Conservation (phyloP, 2,113 vertebrate genomes). For the Tragelaphus strepsiceros region DNA sequence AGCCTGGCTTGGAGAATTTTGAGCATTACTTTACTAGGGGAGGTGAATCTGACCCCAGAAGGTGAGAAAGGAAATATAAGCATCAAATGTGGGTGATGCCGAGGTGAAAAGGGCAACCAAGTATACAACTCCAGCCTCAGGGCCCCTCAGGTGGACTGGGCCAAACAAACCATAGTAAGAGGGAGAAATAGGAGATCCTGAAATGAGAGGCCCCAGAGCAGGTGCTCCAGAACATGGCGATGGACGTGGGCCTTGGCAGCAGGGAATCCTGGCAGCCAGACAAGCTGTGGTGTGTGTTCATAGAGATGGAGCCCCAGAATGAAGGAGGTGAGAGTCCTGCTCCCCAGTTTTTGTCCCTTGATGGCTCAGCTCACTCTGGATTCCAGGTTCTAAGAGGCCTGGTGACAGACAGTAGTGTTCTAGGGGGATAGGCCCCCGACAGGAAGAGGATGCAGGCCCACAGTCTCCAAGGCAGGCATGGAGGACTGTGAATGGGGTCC, state of each 20-base stretch:
- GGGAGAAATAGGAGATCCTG: neutral
- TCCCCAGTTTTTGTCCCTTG: neutral
- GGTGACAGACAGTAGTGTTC: neutral
- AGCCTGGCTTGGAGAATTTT: too few species aligned
- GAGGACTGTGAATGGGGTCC: neutral
- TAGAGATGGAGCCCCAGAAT: neutral
- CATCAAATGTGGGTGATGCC: neutral
- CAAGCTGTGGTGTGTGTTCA: neutral
- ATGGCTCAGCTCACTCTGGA: neutral
- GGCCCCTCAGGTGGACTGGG: neutral
- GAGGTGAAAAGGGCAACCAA: neutral
- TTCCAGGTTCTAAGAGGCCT: neutral
- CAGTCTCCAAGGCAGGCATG: neutral
- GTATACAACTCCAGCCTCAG: neutral
- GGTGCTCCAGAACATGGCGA: neutral
- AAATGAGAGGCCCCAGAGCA: neutral
- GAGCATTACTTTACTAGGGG: neutral
- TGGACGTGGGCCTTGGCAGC: neutral
- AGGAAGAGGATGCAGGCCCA: neutral
- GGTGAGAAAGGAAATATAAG: neutral
- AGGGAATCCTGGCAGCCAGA: neutral
- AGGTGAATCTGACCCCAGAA: neutral
- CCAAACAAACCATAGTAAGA: neutral
- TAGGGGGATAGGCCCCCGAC: too few species aligned
- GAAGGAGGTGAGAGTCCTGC: neutral